Conservation (phyloP, 2,888 invertebrate species). For the Stenodema calcarata region DNA sequence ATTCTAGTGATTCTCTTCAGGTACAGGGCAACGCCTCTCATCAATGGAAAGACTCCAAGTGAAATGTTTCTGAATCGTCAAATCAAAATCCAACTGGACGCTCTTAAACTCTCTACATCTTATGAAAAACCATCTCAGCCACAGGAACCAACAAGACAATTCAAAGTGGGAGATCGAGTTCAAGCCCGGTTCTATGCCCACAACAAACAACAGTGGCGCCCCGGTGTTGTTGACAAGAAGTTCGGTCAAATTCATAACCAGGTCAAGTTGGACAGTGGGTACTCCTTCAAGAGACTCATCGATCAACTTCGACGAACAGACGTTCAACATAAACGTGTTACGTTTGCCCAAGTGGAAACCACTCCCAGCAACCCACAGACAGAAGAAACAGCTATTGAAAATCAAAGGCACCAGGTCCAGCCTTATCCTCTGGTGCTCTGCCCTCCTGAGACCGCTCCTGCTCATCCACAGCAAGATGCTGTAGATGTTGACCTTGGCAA, state of each 20-base stretch:
- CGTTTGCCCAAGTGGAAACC: too few relatives aligned
- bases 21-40: not conserved
- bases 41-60: not conserved
- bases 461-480: too few relatives aligned
- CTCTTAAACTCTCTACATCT: not conserved
- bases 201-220: slow-evolving; percentile 24
- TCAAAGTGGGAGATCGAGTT: not conserved
- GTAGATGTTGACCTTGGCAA: too few relatives aligned
- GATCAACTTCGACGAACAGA: not conserved
- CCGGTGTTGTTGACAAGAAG: not conserved
- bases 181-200: not conserved
- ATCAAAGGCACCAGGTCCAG: too few relatives aligned
- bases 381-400: too few relatives aligned
- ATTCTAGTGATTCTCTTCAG: too few relatives aligned
- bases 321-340: too few relatives aligned
- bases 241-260: not conserved
- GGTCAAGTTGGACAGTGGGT: not conserved
- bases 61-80: slow-evolving; percentile 6
- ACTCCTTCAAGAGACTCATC: not conserved
- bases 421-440: too few relatives aligned
- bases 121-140: not conserved
- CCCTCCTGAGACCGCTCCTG: too few relatives aligned
- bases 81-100: slow-evolving; percentile 8
- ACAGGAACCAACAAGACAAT: not conserved
- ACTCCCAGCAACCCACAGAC: too few relatives aligned